Percentiles rank a stretch among this genome's conserved stretches.
Conservation (phyloP, 2,888 invertebrate species). For the Blastobasis lacticolella region DNA sequence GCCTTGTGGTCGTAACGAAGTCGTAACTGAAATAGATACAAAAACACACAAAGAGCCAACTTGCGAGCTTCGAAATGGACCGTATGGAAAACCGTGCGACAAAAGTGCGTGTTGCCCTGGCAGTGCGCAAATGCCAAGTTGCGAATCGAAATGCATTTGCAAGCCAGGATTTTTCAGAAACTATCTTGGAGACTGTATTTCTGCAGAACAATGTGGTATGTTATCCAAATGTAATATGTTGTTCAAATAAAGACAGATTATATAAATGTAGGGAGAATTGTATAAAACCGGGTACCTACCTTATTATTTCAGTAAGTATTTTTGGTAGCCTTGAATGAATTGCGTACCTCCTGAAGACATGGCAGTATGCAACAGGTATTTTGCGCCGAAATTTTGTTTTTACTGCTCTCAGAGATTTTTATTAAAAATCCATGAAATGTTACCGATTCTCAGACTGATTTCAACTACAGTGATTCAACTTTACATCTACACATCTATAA, state of each 20-base stretch:
- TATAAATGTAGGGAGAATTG: neutral
- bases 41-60: neutral
- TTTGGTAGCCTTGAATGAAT: neutral
- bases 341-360: neutral
- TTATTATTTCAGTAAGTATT: neutral
- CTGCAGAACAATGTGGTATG: conserved; percentile 28
- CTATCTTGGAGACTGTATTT: conserved; percentile 25
- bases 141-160: conserved; percentile 30
- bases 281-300: neutral
- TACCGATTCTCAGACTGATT: conserved; percentile 2
- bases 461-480: no score
- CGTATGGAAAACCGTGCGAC: conserved; percentile 23
- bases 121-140: conserved; percentile 25
- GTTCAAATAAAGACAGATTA: neutral
- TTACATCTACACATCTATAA: conserved; percentile 18
- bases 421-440: conserved; percentile 23
- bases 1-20: neutral
- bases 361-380: no score
- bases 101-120: conserved; percentile 26
- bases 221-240: neutral
- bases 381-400: no score
- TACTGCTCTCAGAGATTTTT: neutral
- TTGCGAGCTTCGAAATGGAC: conserved; percentile 10
- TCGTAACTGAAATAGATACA: neutral
- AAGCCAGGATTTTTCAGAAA: conserved; percentile 27